Evolutionary conservation across 1,140 invertebrate genomes (phyloP), one percentile per base, ranked within the genome.

Genomic region (Temnothorax longispinosus): DNA sequence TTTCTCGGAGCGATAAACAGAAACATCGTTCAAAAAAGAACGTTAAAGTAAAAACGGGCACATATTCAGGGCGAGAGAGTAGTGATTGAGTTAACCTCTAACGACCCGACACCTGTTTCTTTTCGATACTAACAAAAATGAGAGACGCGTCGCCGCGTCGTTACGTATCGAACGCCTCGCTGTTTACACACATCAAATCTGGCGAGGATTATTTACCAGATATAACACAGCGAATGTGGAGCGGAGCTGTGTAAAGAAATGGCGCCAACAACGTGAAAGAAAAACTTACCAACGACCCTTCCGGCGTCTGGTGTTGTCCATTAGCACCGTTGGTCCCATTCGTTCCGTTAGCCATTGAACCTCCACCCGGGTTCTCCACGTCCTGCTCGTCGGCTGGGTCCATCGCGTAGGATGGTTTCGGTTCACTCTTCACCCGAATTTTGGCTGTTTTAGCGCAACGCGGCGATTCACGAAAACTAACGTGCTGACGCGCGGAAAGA

Each of bases 361-460:
- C 21, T 27, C 77, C 92, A 1, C 93, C 92, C 0, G 94, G 88
- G 75, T 94, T 95, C 35, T 93, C 94, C 85, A 95, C 93, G 92
- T 98, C 97, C 93, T 97, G 96, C 94, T 97, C 97, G 95, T 97
- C 96, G 95, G 97, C 96, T 90, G 21, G 41, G 11, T 97, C 97
- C 97, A 98, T 98, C 95, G 97, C 97, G 96, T 98, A 98, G 96
- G 97, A 97, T 96, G 97, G 97, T 94, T 98, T 96, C 93, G 98
- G 98, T 94, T 98, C 97, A 96, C 97, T 98, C 97, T 98, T 98
- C 94, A 98, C 97, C 96, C 98, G 97, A 98, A 98, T 98, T 97
- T 98, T 98, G 97, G 95, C 96, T 96, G 96, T 96, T 96, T 91
- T 88, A 71, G 44, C 80, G 76, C 75, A 18, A 58, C 35, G 86